Conservation (phyloP, 2,797 vertebrate species). For the Lindbergichthys nudifrons region DNA sequence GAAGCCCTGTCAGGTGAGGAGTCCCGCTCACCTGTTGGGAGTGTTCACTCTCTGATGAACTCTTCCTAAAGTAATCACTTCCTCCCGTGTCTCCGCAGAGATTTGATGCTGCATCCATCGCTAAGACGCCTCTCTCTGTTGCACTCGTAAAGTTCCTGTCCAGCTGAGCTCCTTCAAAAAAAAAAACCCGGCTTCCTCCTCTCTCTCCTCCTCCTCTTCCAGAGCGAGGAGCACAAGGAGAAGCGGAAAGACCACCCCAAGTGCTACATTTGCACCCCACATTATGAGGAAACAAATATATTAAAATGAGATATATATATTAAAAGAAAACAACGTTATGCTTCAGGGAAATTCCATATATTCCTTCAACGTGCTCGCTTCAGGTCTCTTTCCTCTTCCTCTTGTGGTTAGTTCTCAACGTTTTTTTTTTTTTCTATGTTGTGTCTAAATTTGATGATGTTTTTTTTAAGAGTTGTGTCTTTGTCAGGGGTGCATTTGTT, state of each 20-base stretch:
- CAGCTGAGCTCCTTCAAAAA: constrained; percentile 75
- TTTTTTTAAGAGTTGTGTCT: constrained; percentile 61
- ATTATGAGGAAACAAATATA: constrained; percentile 63
- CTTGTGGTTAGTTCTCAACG: constrained; percentile 54
- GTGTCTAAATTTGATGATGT: constrained; percentile 61
- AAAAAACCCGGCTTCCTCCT: constrained; percentile 67
- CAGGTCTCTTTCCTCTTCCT: constrained; percentile 63
- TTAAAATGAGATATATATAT: constrained; percentile 40
- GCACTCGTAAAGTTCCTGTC: constrained; percentile 83
- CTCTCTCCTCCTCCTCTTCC: constrained; percentile 47
- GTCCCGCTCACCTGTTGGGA: background rate
- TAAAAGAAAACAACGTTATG: constrained; percentile 29
- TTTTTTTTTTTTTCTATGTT: constrained; percentile 52
- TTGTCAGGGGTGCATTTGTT: constrained; percentile 73
- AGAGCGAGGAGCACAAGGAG: constrained; percentile 55
- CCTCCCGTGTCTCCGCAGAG: constrained; percentile 65
- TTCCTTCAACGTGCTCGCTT: constrained; percentile 69
- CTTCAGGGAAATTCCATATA: constrained; percentile 84
- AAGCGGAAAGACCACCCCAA: constrained; percentile 68
- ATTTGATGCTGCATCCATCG: constrained; percentile 72
- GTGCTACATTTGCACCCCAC: constrained; percentile 76
- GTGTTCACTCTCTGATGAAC: accelerated
- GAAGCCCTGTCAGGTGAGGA: constrained; percentile 90
- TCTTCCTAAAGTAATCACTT: background rate
- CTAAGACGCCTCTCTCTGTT: constrained; percentile 72